Base-by-base conservation (phyloP, 1,140 invertebrate species). In the Chelonus insularis region DNA sequence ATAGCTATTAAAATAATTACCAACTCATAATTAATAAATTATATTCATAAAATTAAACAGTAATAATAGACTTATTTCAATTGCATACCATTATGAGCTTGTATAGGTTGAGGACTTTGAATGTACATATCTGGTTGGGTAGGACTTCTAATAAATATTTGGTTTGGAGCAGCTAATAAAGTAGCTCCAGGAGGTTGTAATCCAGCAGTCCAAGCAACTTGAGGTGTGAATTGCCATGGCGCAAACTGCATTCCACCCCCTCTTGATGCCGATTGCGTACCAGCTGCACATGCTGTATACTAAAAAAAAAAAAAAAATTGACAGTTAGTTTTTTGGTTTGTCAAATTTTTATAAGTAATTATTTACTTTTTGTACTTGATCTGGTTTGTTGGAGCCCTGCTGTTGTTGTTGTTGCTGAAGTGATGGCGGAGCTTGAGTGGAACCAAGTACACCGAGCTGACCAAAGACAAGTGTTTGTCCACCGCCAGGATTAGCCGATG, bases 61-160 rank as follows among this genome's bases (percentile, higher is more conserved):
- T n/a, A n/a, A n/a, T 39, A 57, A 60, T 18, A 57, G 48, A 16
- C 41, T n/a, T n/a, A n/a, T n/a, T n/a, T n/a, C n/a, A n/a, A 52
- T 39, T 54, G 39, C 76, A 78, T 72, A 86, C 86, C 82, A 78
- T 87, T 87, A 61, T 88, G 86, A 11, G 85, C 79, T 57, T 86
- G 82, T 14, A 85, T 75, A 0, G 84, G 84, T 63, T 91, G 90
- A 8, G 91, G 88, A 72, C 88, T 91, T 71, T 93, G 92, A 66
- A 95, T 93, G 67, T 92, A 93, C 89, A 95, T 94, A 73, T 94
- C 91, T 8, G 88, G 87, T 68, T 92, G 91, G 0, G 82, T 76
- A 2, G 86, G 84, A 6, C 91, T 89, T 57, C 92, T 79, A 65
- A 95, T 93, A 68, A 94, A 93, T 67, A 94, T 94, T 20, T 89